phyloP scores from a whole-genome alignment of 2,797 vertebrate species.

The Megalops cyprinoides region DNA sequence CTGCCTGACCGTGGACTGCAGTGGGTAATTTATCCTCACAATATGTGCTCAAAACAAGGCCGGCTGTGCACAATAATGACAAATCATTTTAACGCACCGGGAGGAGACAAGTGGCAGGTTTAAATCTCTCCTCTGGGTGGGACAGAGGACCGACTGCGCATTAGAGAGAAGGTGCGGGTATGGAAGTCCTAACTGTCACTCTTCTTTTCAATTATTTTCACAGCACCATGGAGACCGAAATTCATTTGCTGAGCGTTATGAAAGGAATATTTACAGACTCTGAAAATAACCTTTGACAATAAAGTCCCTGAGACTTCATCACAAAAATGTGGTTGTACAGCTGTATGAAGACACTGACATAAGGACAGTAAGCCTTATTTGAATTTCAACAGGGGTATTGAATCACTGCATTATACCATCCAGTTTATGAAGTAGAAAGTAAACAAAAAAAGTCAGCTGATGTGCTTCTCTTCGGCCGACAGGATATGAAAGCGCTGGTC shows the following conservation, averaged over 20 bases:
- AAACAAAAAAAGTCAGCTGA: slow-evolving; percentile 24
- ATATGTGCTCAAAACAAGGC: slow-evolving; percentile 44
- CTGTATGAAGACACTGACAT: not conserved
- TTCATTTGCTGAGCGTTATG: not conserved
- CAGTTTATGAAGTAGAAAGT: slow-evolving; percentile 5
- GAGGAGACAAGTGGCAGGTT: not conserved
- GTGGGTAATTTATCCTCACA: slow-evolving; percentile 48
- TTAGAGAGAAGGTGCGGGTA: not conserved
- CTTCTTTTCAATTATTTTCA: not conserved
- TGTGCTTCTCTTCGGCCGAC: slow-evolving; percentile 29
- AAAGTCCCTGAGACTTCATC: slow-evolving; percentile 3
- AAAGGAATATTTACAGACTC: not conserved
- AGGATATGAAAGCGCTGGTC: slow-evolving; percentile 33
- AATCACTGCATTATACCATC: not conserved
- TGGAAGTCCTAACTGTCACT: not conserved
- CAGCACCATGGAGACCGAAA: not conserved
- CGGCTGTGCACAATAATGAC: slow-evolving; percentile 31
- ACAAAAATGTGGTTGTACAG: not conserved
- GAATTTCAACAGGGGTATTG: not conserved
- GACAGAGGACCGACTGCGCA: not conserved
- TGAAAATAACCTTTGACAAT: not conserved
- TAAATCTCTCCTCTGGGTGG: not conserved
- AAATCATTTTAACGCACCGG: slow-evolving; percentile 33
- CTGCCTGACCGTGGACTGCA: slow-evolving; percentile 48
- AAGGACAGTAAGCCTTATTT: not conserved